Conservation (phyloP, 2,888 invertebrate genomes). For the Chymomyza fuscimana region DNA sequence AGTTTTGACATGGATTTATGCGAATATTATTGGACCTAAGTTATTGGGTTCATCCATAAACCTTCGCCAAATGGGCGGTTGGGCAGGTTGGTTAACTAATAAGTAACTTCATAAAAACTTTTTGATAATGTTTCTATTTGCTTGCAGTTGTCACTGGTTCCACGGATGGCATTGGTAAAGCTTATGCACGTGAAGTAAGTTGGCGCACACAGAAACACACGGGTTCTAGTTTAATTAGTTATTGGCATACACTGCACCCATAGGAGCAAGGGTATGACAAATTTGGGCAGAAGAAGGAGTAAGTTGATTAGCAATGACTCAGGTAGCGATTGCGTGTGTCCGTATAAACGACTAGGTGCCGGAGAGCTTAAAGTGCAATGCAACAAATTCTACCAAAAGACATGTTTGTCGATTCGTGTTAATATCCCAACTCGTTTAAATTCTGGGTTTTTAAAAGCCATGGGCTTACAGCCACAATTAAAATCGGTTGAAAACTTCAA, state of each 20-base stretch:
- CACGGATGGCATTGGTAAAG: conserved; percentile 94
- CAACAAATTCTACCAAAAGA: too few species aligned
- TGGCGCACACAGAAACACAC: background rate
- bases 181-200: conserved; percentile 87
- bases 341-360: too few species aligned
- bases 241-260: background rate
- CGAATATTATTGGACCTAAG: conserved; percentile 81
- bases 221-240: conserved; percentile 14
- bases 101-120: conserved; percentile 20
- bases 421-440: too few species aligned
- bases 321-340: too few species aligned
- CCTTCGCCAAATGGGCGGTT: conserved; percentile 86
- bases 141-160: conserved; percentile 89
- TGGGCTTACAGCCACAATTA: too few species aligned
- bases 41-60: conserved; percentile 83
- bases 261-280: background rate
- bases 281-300: background rate
- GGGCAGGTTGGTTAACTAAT: conserved; percentile 83
- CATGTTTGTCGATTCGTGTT: too few species aligned
- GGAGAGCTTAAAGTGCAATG: too few species aligned
- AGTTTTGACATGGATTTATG: conserved; percentile 78
- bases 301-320: too few species aligned
- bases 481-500: too few species aligned
- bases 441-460: too few species aligned
- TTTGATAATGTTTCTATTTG: conserved; percentile 17